Evolutionary conservation across 2,888 invertebrate genomes (phyloP).

Genomic region (Yponomeuta plumbellus): DNA sequence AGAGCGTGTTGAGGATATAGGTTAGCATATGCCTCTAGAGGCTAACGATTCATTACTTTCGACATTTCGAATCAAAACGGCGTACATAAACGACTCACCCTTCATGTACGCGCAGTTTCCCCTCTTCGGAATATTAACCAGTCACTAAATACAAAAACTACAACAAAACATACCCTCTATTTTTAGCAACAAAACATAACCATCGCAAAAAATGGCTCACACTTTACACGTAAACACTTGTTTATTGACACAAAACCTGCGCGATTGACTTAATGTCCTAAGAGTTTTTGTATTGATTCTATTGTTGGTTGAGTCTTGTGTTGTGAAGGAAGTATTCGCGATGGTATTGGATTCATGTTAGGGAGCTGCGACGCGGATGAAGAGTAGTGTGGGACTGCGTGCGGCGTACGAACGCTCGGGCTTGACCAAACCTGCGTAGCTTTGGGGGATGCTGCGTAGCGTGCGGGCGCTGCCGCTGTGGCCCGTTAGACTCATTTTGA

Average conservation of each 20-base stretch:
- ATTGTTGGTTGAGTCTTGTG: background rate
- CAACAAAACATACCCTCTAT: slow-evolving; percentile 42
- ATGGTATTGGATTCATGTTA: slow-evolving; percentile 9
- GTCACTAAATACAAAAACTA: slow-evolving; percentile 21
- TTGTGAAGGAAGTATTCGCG: slow-evolving; percentile 2
- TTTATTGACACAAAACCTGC: slow-evolving; percentile 6
- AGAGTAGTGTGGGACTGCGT: slow-evolving; percentile 10
- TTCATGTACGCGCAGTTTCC: slow-evolving; percentile 48
- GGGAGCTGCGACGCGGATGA: slow-evolving; percentile 9
- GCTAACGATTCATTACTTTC: background rate
- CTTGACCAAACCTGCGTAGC: background rate
- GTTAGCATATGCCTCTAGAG: background rate
- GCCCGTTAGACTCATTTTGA: background rate
- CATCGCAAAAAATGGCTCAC: slow-evolving; percentile 19
- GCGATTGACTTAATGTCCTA: slow-evolving; percentile 4
- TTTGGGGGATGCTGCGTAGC: slow-evolving; percentile 5
- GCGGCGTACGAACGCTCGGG: background rate
- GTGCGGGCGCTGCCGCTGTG: background rate
- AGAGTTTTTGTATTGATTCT: slow-evolving; percentile 10
- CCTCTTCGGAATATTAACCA: slow-evolving; percentile 18
- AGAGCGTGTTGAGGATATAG: background rate
- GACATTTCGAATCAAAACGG: slow-evolving; percentile 4
- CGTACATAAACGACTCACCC: slow-evolving; percentile 51
- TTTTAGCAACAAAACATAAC: slow-evolving; percentile 32
- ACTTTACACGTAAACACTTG: slow-evolving; percentile 25